Conservation (phyloP, 2,797 vertebrate species). For the Vultur gryphus region DNA sequence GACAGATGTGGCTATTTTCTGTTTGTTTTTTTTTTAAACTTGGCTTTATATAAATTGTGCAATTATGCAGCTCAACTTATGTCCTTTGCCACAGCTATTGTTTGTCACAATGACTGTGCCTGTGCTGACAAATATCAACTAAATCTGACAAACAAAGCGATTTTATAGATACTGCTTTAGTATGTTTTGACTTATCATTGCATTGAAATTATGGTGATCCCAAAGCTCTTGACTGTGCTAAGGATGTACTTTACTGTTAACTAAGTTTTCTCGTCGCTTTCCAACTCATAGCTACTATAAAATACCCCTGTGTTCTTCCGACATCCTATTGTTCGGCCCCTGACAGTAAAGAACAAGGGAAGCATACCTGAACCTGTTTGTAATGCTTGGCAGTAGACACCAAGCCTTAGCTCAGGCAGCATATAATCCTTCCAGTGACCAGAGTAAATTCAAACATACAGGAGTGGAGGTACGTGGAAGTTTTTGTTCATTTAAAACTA, state of each 20-base stretch:
- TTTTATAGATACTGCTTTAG: not conserved
- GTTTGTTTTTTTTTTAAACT: not conserved
- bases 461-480: not conserved
- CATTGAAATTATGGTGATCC: not conserved
- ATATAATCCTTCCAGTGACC: not conserved
- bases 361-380: not conserved
- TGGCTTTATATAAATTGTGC: not conserved
- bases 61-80: not conserved
- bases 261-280: not conserved
- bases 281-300: not conserved
- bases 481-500: not conserved
- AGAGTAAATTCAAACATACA: not conserved
- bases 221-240: not conserved
- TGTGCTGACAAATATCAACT: not conserved
- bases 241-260: not conserved
- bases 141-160: not conserved
- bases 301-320: not conserved
- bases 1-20: not conserved
- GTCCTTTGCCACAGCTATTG: not conserved
- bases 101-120: not conserved
- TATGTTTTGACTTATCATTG: not conserved
- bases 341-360: not conserved
- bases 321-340: not conserved
- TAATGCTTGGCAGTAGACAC: not conserved
- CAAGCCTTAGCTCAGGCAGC: not conserved